Percentiles rank a stretch among this genome's conserved stretches.
Evolutionary conservation across 2,797 vertebrate species (phyloP).

Genomic region (Sardinella longiceps): DNA sequence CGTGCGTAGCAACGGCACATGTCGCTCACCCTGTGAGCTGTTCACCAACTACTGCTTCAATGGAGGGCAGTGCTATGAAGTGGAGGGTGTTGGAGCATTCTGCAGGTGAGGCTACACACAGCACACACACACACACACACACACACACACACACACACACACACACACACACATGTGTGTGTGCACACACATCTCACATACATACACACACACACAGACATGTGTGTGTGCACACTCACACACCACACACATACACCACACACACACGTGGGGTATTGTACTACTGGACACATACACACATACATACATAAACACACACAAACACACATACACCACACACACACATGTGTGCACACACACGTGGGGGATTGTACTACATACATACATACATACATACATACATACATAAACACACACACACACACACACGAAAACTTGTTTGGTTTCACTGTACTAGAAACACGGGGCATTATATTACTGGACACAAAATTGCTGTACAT

Average conservation of each 20-base stretch:
- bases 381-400: slow-evolving; percentile 5
- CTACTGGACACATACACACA: not conserved
- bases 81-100: slow-evolving; percentile 80
- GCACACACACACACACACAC: not conserved
- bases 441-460: too few species aligned
- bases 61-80: slow-evolving; percentile 83
- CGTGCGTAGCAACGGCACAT: slow-evolving; percentile 44
- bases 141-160: not conserved
- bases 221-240: not conserved
- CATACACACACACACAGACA: not conserved
- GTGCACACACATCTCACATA: not conserved
- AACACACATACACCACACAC: not conserved
- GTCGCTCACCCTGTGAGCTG: slow-evolving; percentile 73
- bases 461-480: too few species aligned
- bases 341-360: not conserved
- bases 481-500: too few species aligned
- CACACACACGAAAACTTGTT: too few species aligned
- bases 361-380: too few species aligned
- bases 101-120: slow-evolving; percentile 59
- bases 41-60: slow-evolving; percentile 83
- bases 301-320: not conserved
- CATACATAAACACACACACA: not conserved
- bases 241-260: not conserved
- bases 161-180: not conserved
- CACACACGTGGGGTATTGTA: not conserved